phyloP scores from a whole-genome alignment of 2,113 vertebrate species.

The Myotis davidii region DNA sequence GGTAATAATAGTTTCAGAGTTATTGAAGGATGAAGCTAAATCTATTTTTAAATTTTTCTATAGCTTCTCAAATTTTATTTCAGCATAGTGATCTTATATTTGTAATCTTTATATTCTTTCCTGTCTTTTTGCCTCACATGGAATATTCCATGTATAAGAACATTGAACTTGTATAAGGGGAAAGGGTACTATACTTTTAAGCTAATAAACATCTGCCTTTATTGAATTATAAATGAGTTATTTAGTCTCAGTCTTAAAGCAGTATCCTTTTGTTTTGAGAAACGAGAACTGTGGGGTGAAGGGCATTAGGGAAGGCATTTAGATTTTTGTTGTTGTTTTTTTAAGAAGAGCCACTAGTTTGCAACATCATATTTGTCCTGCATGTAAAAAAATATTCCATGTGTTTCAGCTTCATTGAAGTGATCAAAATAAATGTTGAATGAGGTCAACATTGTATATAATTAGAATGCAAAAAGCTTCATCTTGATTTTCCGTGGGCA shows the following conservation, averaged over 20 bases:
- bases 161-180: not conserved
- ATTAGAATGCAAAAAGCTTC: not conserved
- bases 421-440: constrained; percentile 19
- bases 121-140: not conserved
- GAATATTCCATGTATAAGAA: not conserved
- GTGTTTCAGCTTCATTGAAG: not conserved
- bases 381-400: constrained; percentile 14
- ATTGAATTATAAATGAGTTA: constrained; percentile 40
- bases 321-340: not conserved
- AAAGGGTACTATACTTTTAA: not conserved
- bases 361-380: constrained; percentile 14
- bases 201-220: not conserved
- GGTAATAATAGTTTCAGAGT: not conserved
- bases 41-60: not conserved
- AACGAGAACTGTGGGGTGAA: not conserved
- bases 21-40: not conserved
- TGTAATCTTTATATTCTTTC: not conserved
- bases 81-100: not conserved
- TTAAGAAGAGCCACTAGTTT: constrained; percentile 37
- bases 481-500: constrained; percentile 20
- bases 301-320: not conserved
- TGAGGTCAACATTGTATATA: not conserved
- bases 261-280: not conserved
- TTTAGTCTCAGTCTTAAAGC: constrained; percentile 5
- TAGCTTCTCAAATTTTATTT: not conserved